Percentiles rank a stretch among this genome's conserved stretches.
phyloP scores from a whole-genome alignment of 2,797 vertebrate species.

The Chloroceryle inda region DNA sequence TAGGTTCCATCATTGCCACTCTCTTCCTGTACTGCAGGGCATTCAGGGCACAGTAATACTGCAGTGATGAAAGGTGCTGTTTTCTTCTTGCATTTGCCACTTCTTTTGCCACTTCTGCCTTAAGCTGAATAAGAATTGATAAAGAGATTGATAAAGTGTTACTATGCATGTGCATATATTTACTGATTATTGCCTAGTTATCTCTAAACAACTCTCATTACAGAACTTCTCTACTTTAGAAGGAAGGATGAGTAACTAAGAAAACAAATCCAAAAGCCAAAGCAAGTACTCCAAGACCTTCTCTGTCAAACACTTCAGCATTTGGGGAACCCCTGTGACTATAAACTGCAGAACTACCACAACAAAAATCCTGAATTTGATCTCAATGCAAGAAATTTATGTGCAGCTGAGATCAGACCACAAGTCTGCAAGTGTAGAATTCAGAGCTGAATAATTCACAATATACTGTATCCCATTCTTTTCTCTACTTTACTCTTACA shows the following conservation, averaged over 20 bases:
- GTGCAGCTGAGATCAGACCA: neutral
- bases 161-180: neutral
- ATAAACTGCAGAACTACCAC: neutral
- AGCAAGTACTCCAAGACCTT: neutral
- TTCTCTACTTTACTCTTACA: neutral
- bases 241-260: neutral
- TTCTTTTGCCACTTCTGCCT: conserved; percentile 90
- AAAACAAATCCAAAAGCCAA: neutral
- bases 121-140: conserved; percentile 82
- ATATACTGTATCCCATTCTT: neutral
- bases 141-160: neutral
- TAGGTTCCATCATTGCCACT: conserved; percentile 94
- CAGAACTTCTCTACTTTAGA: neutral
- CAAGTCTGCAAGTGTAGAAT: neutral
- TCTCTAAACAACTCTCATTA: neutral
- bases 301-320: neutral
- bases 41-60: conserved; percentile 97
- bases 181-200: neutral
- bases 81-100: conserved; percentile 93
- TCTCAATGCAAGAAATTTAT: neutral
- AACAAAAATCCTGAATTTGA: neutral
- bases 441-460: neutral
- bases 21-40: conserved; percentile 96
- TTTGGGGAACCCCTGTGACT: neutral
- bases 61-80: conserved; percentile 94